Evolutionary conservation across 2,113 vertebrate genomes (phyloP).

Genomic region (Callithrix jacchus): DNA sequence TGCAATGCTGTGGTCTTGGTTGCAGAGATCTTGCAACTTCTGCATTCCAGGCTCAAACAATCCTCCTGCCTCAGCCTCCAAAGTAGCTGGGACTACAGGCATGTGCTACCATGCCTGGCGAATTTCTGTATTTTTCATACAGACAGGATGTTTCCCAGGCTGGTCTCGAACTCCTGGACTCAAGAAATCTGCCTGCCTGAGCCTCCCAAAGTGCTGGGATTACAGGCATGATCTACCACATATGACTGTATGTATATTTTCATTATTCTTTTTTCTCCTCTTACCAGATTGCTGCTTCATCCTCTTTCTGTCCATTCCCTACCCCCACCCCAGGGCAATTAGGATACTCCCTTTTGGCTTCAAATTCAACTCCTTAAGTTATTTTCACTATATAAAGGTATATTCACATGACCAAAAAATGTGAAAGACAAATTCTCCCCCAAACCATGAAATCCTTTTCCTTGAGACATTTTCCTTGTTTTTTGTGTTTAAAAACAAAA

Average conservation of each 20-base stretch:
- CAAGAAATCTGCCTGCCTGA: too few relatives aligned
- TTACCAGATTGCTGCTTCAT: not conserved
- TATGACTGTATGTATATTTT: not conserved
- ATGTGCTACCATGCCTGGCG: too few relatives aligned
- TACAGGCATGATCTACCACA: too few relatives aligned
- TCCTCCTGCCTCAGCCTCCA: too few relatives aligned
- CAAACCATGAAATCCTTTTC: not conserved
- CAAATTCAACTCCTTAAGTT: not conserved
- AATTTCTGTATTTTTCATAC: too few relatives aligned
- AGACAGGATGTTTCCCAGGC: too few relatives aligned
- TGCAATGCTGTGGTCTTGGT: too few relatives aligned
- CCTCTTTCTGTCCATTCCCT: not conserved
- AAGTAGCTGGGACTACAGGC: too few relatives aligned
- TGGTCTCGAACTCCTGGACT: too few relatives aligned
- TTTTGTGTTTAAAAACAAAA: not conserved
- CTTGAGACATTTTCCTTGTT: not conserved
- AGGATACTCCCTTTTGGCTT: not conserved
- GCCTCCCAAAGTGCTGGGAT: too few relatives aligned
- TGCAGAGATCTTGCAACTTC: too few relatives aligned
- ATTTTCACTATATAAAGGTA: not conserved
- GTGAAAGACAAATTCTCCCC: not conserved
- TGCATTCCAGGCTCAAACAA: too few relatives aligned
- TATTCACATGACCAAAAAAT: not conserved
- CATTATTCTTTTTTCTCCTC: not conserved
- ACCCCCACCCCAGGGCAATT: not conserved